These are phyloP conservation scores for Stichopus chloronotus DNA, from an alignment of 35 echinoderm and acorn worm genomes.

Conservation along the genomic window DNA sequence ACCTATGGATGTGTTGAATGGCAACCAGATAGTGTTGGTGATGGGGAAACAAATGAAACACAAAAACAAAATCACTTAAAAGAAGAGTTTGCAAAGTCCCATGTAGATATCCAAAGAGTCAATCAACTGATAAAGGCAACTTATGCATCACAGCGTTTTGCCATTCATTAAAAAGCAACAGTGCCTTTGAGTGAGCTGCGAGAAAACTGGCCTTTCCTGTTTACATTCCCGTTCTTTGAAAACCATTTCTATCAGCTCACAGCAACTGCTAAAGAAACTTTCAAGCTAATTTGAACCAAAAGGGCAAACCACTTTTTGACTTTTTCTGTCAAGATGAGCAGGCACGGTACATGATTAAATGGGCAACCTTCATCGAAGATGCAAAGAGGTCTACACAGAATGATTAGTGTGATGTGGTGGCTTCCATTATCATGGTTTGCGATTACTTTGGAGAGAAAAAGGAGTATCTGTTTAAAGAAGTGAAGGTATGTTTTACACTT, in stretches of 20 bases:
- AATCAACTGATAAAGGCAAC: background rate
- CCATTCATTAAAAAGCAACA: background rate
- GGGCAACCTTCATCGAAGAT: background rate
- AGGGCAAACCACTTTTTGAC: background rate
- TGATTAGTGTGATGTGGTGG: background rate
- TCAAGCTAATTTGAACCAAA: background rate
- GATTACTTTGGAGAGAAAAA: slow-evolving; percentile 16
- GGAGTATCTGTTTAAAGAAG: background rate
- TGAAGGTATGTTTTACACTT: background rate
- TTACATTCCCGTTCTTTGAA: background rate
- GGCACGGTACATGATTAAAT: background rate
- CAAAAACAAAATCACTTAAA: background rate
- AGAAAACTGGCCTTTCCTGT: background rate
- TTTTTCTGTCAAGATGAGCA: background rate
- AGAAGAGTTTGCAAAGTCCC: background rate
- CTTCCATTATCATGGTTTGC: background rate
- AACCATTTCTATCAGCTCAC: slow-evolving; percentile 2
- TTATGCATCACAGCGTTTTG: background rate
- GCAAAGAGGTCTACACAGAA: background rate
- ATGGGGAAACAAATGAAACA: background rate
- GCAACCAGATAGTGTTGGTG: background rate
- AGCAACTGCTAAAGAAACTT: background rate
- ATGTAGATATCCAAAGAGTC: background rate
- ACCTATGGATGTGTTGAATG: background rate
- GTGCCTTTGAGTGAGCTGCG: background rate